Conservation (phyloP, 2,888 invertebrate genomes). For the Resseliella maxima region DNA sequence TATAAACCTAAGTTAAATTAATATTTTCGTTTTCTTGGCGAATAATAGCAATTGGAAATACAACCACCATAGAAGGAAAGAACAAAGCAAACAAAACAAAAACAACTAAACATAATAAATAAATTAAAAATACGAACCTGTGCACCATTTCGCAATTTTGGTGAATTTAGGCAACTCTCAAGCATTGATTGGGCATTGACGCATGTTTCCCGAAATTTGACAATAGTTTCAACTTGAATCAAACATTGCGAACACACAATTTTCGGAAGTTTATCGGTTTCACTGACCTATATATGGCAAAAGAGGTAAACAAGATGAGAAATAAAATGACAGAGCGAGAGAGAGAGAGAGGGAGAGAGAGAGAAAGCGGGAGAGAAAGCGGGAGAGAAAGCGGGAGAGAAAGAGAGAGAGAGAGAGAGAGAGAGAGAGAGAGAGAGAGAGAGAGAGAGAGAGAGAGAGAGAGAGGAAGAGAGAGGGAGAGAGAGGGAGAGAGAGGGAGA, state of each 20-base stretch:
- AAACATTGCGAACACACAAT: constrained; percentile 75
- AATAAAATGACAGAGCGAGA: too few species aligned
- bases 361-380: too few species aligned
- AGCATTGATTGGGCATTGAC: constrained; percentile 76
- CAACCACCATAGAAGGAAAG: not conserved
- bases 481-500: too few species aligned
- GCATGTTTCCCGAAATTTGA: constrained; percentile 74
- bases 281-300: constrained; percentile 70
- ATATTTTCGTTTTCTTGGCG: constrained; percentile 35
- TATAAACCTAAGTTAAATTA: constrained; percentile 68
- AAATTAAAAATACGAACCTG: constrained; percentile 66
- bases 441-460: too few species aligned
- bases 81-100: not conserved
- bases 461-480: too few species aligned
- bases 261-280: constrained; percentile 77
- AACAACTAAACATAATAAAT: not conserved
- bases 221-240: constrained; percentile 73
- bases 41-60: not conserved
- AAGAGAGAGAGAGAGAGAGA: too few species aligned
- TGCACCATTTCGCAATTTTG: constrained; percentile 73
- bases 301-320: constrained; percentile 54
- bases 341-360: too few species aligned
- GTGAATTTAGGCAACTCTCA: constrained; percentile 75
- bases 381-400: too few species aligned
- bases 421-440: too few species aligned